Evolutionary conservation across 2,888 invertebrate species (phyloP).

Genomic region (Neria commutata): DNA sequence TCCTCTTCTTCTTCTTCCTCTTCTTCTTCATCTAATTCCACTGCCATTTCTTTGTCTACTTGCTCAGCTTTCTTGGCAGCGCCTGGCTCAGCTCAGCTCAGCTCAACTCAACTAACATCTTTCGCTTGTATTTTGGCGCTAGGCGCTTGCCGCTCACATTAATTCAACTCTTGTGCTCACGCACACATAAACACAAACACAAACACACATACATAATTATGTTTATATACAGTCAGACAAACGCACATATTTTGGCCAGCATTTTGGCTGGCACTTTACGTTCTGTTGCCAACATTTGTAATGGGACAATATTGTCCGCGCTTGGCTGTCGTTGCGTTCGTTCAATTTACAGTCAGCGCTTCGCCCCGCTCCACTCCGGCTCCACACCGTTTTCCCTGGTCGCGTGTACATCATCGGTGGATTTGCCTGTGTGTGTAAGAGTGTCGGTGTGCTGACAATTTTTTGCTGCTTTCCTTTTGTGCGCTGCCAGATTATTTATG

Average conservation of each 20-base stretch:
- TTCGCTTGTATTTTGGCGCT: too few relatives aligned
- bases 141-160: too few relatives aligned
- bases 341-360: neutral
- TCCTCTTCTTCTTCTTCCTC: neutral
- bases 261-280: neutral
- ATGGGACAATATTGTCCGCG: constrained; percentile 35
- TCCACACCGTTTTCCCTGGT: constrained; percentile 13
- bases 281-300: constrained; percentile 30
- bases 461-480: constrained; percentile 36
- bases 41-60: constrained; percentile 17
- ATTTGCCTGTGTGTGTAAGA: constrained; percentile 9
- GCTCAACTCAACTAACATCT: constrained; percentile 6
- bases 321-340: neutral
- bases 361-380: neutral
- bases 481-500: constrained; percentile 57
- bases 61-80: neutral
- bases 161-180: too few relatives aligned
- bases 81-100: neutral
- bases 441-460: constrained; percentile 11
- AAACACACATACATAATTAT: too few relatives aligned
- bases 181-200: too few relatives aligned
- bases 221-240: too few relatives aligned
- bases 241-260: too few relatives aligned
- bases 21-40: too few relatives aligned
- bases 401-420: constrained; percentile 1